A percentile compares a stretch with the other conserved stretches of the same genome.
These are phyloP conservation scores for Anhinga anhinga DNA, from an alignment of 2,113 vertebrate species.

Conservation along the genomic window DNA sequence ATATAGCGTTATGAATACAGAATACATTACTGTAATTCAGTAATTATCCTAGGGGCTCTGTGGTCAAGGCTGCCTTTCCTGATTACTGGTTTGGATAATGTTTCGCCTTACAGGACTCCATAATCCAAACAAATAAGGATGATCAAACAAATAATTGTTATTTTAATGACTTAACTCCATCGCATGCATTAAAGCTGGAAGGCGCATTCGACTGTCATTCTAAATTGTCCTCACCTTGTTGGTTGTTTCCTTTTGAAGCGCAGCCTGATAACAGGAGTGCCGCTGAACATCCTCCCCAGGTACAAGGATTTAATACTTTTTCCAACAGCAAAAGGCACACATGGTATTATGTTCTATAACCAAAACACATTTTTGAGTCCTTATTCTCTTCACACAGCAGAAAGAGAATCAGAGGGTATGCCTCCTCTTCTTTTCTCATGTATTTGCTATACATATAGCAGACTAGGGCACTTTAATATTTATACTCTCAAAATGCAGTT, in stretches of 20 bases:
- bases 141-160: not conserved
- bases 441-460: not conserved
- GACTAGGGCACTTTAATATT: not conserved
- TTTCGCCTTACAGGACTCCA: not conserved
- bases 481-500: not conserved
- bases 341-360: conserved; percentile 83
- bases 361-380: conserved; percentile 1
- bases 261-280: conserved; percentile 86
- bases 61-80: not conserved
- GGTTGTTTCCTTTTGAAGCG: conserved; percentile 88
- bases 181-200: not conserved
- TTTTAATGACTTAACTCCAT: not conserved
- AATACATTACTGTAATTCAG: not conserved
- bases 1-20: not conserved
- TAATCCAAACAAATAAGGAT: not conserved
- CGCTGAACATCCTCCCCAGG: conserved; percentile 93
- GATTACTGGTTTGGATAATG: not conserved
- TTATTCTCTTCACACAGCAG: not conserved
- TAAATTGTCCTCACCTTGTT: conserved; percentile 82
- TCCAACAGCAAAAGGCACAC: conserved; percentile 78
- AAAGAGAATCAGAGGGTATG: not conserved
- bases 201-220: not conserved
- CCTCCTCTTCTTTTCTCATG: not conserved
- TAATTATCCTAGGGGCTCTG: not conserved
- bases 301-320: conserved; percentile 91